These are phyloP conservation scores for Vimba vimba DNA, from an alignment of 2,113 vertebrate species.

Conservation along the genomic window DNA sequence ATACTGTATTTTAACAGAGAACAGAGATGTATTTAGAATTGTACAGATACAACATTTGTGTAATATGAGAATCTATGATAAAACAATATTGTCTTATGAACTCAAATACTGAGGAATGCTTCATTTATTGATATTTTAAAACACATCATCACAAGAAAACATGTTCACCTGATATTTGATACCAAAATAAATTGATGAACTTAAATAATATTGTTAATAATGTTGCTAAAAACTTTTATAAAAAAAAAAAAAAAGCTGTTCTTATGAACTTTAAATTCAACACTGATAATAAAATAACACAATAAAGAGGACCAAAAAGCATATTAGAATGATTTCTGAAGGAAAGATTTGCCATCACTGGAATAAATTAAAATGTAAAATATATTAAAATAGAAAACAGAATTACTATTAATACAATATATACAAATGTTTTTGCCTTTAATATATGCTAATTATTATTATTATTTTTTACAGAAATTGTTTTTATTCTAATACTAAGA, in stretches of 20 bases:
- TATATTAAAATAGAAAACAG: neutral
- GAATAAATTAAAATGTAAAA: no score
- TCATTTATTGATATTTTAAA: slow-evolving; percentile 1
- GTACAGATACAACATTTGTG: slow-evolving; percentile 1
- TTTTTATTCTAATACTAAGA: neutral
- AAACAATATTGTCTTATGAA: slow-evolving; percentile 2
- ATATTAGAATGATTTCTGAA: no score
- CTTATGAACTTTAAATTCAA: no score
- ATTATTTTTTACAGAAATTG: neutral
- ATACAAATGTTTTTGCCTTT: neutral
- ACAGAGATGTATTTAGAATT: neutral
- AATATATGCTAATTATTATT: no score
- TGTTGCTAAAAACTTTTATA: no score
- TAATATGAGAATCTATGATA: slow-evolving; percentile 11
- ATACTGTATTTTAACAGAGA: neutral
- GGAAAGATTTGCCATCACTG: no score
- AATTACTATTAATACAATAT: neutral
- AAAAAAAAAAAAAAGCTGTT: no score
- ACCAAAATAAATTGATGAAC: neutral
- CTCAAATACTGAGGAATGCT: neutral
- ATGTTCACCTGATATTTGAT: neutral
- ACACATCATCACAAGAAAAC: neutral
- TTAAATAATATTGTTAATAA: no score
- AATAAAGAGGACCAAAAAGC: no score
- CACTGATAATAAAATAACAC: no score